phyloP scores from a whole-genome alignment of 1,140 invertebrate species.

The Holotrichia oblita region DNA sequence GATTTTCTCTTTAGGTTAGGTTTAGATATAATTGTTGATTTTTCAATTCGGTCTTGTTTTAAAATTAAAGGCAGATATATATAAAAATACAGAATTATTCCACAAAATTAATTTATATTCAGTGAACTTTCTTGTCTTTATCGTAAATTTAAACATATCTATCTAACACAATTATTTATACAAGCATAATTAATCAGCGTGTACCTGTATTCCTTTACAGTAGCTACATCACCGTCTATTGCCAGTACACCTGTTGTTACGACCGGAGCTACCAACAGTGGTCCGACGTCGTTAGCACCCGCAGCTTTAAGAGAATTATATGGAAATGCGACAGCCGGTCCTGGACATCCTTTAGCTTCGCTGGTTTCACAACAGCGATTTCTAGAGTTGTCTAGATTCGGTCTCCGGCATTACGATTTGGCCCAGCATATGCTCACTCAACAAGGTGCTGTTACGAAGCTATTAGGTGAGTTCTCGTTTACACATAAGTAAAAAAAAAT shows the following conservation, averaged over 20 bases:
- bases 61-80: too few species aligned
- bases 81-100: too few species aligned
- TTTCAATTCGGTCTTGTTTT: too few species aligned
- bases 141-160: neutral
- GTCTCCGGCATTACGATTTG: conserved; percentile 87
- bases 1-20: too few species aligned
- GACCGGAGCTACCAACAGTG: conserved; percentile 46
- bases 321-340: conserved; percentile 63
- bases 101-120: too few species aligned
- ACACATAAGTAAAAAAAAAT: conserved; percentile 46
- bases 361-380: conserved; percentile 78
- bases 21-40: too few species aligned
- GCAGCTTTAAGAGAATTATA: conserved; percentile 60
- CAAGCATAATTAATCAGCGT: conserved; percentile 4
- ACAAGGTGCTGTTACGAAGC: conserved; percentile 91
- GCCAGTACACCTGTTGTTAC: conserved; percentile 49
- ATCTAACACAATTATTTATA: neutral
- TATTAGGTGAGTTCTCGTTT: conserved; percentile 74
- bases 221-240: conserved; percentile 56
- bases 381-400: conserved; percentile 83
- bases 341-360: conserved; percentile 71
- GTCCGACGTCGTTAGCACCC: conserved; percentile 53
- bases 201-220: conserved; percentile 49
- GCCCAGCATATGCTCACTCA: conserved; percentile 88
- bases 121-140: neutral